phyloP scores from a whole-genome alignment of 2,888 invertebrate genomes.

The Lamellibrachia columna region DNA sequence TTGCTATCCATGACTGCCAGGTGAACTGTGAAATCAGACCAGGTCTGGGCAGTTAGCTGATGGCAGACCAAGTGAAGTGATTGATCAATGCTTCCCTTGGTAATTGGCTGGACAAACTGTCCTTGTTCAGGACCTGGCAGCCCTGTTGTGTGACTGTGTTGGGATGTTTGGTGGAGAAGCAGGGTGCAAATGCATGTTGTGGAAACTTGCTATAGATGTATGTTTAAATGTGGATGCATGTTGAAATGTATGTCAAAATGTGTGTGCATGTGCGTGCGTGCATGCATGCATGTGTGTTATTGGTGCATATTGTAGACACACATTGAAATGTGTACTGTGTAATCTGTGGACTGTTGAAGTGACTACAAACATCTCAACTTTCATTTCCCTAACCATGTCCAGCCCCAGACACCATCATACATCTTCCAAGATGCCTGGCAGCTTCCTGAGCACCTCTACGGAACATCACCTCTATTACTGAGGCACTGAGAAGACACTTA shows the following conservation, averaged over 20 bases:
- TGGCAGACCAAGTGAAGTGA: neutral
- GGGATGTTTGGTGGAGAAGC: neutral
- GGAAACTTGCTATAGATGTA: neutral
- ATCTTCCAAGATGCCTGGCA: too few relatives aligned
- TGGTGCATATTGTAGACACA: too few relatives aligned
- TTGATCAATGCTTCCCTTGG: slow-evolving; percentile 10
- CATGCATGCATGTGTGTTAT: neutral
- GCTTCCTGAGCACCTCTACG: too few relatives aligned
- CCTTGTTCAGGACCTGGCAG: neutral
- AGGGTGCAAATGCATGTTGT: neutral
- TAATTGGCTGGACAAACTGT: neutral
- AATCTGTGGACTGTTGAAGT: too few relatives aligned
- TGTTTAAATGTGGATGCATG: neutral
- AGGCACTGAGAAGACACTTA: neutral
- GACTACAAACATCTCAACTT: too few relatives aligned
- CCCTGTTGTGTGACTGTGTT: neutral
- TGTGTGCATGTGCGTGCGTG: neutral
- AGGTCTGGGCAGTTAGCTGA: neutral
- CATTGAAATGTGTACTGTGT: too few relatives aligned
- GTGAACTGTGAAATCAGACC: neutral
- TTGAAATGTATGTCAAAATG: neutral
- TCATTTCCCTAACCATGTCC: too few relatives aligned
- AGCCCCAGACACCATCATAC: too few relatives aligned
- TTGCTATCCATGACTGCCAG: neutral
- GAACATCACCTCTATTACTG: too few relatives aligned